Evolutionary conservation across 2,113 vertebrate species (phyloP).

Genomic region (Alectura lathami): DNA sequence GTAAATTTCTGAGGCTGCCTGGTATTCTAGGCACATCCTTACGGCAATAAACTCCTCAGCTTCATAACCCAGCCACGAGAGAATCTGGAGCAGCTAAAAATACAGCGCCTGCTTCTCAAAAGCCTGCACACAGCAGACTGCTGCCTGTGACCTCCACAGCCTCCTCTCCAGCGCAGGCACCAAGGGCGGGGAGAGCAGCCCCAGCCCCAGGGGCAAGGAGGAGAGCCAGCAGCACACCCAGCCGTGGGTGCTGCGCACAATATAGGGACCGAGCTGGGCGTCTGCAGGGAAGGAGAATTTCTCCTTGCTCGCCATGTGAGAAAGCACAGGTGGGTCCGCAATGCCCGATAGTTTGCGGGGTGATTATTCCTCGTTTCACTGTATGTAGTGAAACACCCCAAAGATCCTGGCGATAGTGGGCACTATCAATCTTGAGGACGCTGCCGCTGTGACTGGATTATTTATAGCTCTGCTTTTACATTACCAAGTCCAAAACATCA

Average conservation of each 20-base stretch:
- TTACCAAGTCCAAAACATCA: constrained; percentile 72
- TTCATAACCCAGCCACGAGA: constrained; percentile 56
- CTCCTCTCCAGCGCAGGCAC: background rate
- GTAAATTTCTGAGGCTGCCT: constrained; percentile 65
- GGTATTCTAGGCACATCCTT: constrained; percentile 73
- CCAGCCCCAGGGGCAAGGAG: background rate
- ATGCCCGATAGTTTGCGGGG: background rate
- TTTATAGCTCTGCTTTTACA: constrained; percentile 77
- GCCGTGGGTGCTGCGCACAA: background rate
- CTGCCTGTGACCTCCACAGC: constrained; percentile 33
- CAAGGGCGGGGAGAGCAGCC: background rate
- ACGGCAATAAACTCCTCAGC: constrained; percentile 67
- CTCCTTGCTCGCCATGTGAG: background rate
- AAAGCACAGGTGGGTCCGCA: background rate
- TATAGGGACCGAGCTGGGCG: background rate
- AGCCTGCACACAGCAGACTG: constrained; percentile 15
- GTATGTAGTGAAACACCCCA: constrained; percentile 27
- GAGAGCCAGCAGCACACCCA: background rate
- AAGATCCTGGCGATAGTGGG: constrained; percentile 63
- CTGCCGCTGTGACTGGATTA: constrained; percentile 76
- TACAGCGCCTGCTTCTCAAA: constrained; percentile 58
- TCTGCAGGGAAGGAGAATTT: background rate
- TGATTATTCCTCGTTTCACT: constrained; percentile 44
- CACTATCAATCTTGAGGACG: constrained; percentile 68
- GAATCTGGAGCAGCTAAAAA: constrained; percentile 77